Percentiles rank a stretch among this genome's conserved stretches.
Evolutionary conservation across 2,797 vertebrate species (phyloP).

Genomic region (Apogon talboti): DNA sequence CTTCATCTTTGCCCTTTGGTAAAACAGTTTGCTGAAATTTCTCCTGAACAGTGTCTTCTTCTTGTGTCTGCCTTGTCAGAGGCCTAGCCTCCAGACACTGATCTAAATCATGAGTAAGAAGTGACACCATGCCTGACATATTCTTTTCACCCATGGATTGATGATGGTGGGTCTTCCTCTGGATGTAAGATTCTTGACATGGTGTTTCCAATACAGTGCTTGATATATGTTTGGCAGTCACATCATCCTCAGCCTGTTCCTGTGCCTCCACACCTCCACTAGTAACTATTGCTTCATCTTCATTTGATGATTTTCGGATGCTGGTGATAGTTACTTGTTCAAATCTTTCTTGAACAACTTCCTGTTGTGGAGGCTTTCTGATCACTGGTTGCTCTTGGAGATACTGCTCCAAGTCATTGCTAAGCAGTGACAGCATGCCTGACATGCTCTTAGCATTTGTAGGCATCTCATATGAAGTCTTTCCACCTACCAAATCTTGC

Average conservation of each 20-base stretch:
- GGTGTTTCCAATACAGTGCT: slow-evolving; percentile 27
- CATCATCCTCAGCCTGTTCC: slow-evolving; percentile 10
- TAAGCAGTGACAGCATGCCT: slow-evolving; percentile 62
- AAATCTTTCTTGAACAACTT: slow-evolving; percentile 46
- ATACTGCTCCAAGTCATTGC: slow-evolving; percentile 51
- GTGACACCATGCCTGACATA: slow-evolving; percentile 56
- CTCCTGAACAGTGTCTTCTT: slow-evolving; percentile 2
- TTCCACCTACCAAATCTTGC: slow-evolving; percentile 33
- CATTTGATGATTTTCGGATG: slow-evolving; percentile 15
- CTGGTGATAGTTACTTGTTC: slow-evolving; percentile 41
- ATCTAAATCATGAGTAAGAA: slow-evolving; percentile 54
- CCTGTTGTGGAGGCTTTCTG: slow-evolving; percentile 26
- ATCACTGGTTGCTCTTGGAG: slow-evolving; percentile 36
- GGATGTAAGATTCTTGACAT: slow-evolving; percentile 33
- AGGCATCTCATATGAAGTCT: slow-evolving; percentile 17
- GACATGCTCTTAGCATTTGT: slow-evolving; percentile 46
- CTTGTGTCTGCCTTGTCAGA: background rate
- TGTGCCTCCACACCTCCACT: slow-evolving; percentile 7
- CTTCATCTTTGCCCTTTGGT: background rate
- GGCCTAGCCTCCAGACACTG: slow-evolving; percentile 30
- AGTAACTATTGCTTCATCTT: slow-evolving; percentile 7
- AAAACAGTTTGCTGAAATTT: slow-evolving; percentile 9
- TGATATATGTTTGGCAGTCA: background rate
- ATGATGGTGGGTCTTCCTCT: slow-evolving; percentile 1
- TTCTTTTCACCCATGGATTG: slow-evolving; percentile 39